Base-by-base conservation (phyloP, 2,113 vertebrate genomes). In the Aegithalos caudatus region DNA sequence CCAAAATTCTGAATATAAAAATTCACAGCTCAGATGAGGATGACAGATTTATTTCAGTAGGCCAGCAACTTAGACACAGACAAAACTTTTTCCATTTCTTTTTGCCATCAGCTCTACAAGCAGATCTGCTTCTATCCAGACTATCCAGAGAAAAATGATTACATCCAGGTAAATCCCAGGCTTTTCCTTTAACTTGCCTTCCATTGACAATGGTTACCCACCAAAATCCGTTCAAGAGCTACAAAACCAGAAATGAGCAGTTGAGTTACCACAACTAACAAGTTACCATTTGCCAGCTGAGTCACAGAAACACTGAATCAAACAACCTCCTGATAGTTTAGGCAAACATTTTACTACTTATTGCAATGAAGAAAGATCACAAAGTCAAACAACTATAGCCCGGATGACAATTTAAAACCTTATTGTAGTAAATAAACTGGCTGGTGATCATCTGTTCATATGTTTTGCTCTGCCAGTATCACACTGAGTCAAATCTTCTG, bases 391-490 rank as follows among this genome's bases (percentile, higher is more conserved):
- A 64, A 33, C 67, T 86, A 67, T 7, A 94, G 69, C 77, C 72
- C 65, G 90, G 82, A 90, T 48, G 69, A 96, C 40, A 90, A 88
- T 6, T 83, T 78, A 66, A 13, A 93, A 88, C 73, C 58, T 93
- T 74, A 62, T 17, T 12, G 10, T 62, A 47, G 64, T 92, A 90
- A 92, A 93, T 78, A 73, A 94, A 83, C 86, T 92, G 73, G 91
- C 91, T 92, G 88, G 69, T 29, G 27, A 87, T 90, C 1, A 0
- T 81, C 85, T 87, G 70, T 90, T 96, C 88, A 42, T 86, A 74
- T 19, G 12, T 93, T 96, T 83, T 88, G 44, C 72, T 96, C 90
- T 90, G 85, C 76, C 85, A 88, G 16, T 64, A 84, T 67, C 64
- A 90, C 56, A 80, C 19, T 27, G 50, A 88, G n/a, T 77, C 85